Conservation (phyloP, 2,797 vertebrate species). For the Miichthys miiuy region DNA sequence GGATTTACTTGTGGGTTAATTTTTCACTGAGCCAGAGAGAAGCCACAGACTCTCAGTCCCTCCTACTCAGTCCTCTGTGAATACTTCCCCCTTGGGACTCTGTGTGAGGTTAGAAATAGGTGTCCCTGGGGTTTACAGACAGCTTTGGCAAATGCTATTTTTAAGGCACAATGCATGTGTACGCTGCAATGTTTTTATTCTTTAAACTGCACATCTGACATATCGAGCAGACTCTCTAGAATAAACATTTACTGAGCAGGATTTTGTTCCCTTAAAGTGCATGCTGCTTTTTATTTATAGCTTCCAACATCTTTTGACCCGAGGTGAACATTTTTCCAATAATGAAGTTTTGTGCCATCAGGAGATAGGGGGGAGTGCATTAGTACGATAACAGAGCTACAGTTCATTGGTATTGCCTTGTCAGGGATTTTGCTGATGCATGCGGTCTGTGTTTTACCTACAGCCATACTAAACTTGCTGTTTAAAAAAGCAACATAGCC, state of each 20-base stretch:
- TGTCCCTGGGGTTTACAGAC: conserved; percentile 50
- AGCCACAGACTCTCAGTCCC: conserved; percentile 60
- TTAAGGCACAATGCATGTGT: conserved; percentile 24
- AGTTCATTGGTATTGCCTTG: conserved; percentile 43
- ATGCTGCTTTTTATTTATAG: conserved; percentile 31
- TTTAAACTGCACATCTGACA: not conserved
- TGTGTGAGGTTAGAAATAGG: conserved; percentile 57
- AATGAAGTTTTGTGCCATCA: conserved; percentile 56
- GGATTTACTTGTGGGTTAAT: conserved; percentile 77
- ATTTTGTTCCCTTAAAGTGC: conserved; percentile 16
- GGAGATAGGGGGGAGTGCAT: conserved; percentile 49
- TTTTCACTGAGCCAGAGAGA: conserved; percentile 70
- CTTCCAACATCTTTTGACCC: conserved; percentile 44
- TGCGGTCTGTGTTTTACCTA: conserved; percentile 42
- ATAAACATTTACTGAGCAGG: conserved; percentile 17
- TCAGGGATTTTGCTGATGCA: conserved; percentile 60
- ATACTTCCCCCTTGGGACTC: conserved; percentile 49
- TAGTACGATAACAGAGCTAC: conserved; percentile 48
- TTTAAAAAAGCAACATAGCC: conserved; percentile 35
- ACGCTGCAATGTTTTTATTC: conserved; percentile 14
- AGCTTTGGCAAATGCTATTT: conserved; percentile 44
- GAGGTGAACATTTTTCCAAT: conserved; percentile 50
- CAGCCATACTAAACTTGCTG: conserved; percentile 38
- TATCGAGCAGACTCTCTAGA: conserved; percentile 4
- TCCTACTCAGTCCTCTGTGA: conserved; percentile 59